Evolutionary conservation across 37 sponge, comb jelly and placozoan genomes (phyloP).

Genomic region (Beroe forskalii): DNA sequence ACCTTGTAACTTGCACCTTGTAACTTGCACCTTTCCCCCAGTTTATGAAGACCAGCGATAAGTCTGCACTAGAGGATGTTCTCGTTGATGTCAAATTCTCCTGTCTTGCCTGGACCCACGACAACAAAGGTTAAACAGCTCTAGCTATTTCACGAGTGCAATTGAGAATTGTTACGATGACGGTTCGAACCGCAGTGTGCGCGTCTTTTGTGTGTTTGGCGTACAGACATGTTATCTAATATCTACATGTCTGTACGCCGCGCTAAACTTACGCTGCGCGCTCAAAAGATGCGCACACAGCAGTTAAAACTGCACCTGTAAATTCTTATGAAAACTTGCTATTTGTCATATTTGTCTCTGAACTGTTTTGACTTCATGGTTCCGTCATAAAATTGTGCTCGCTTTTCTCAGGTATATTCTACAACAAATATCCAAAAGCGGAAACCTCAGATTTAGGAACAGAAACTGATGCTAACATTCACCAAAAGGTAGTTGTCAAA

Average conservation of each 20-base stretch:
- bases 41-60: constrained; percentile 75
- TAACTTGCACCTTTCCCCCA: constrained; percentile 43
- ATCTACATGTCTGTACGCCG: no score
- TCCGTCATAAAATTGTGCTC: neutral
- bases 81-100: constrained; percentile 86
- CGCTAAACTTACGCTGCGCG: no score
- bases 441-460: constrained; percentile 28
- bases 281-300: no score
- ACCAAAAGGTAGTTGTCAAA: constrained; percentile 15
- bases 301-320: no score
- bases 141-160: no score
- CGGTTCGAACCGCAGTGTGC: no score
- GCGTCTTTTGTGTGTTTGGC: no score
- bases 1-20: no score
- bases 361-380: neutral
- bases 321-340: no score
- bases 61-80: constrained; percentile 68
- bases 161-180: no score
- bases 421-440: constrained; percentile 21
- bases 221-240: no score
- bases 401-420: constrained; percentile 22
- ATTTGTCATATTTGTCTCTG: no score
- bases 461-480: constrained; percentile 8
- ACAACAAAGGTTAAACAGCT: constrained; percentile 89
- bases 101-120: constrained; percentile 94